phyloP scores from a whole-genome alignment of 2,888 invertebrate species.

The Phengaris arion region DNA sequence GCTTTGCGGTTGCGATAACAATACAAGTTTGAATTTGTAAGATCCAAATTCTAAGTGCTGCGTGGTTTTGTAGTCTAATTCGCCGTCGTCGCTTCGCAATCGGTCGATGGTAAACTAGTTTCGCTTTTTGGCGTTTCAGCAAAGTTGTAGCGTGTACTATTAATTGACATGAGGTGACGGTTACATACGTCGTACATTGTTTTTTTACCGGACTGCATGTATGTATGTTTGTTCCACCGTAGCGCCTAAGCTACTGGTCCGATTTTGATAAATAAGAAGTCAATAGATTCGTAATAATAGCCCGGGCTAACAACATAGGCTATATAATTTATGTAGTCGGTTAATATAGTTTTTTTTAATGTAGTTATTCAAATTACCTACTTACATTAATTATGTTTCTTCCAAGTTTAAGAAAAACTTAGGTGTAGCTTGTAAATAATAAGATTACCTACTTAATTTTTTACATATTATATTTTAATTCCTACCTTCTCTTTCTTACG shows the following conservation, averaged over 20 bases:
- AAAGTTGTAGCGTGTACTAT: background rate
- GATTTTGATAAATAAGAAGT: too few species aligned
- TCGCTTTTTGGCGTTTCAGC: background rate
- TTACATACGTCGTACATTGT: background rate
- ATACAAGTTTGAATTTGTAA: slow-evolving; percentile 42
- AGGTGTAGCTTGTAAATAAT: background rate
- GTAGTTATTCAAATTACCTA: too few species aligned
- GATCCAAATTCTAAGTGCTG: slow-evolving; percentile 36
- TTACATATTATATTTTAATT: background rate
- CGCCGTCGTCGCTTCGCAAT: slow-evolving; percentile 4
- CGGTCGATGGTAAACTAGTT: background rate
- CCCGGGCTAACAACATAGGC: too few species aligned
- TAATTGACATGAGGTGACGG: background rate
- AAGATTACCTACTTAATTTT: background rate
- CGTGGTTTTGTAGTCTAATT: slow-evolving; percentile 24
- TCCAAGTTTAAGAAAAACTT: too few species aligned
- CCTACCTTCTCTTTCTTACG: background rate
- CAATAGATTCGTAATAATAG: too few species aligned
- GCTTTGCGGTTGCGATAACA: slow-evolving; percentile 49
- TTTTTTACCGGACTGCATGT: background rate
- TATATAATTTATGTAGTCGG: too few species aligned
- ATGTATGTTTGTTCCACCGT: too few species aligned
- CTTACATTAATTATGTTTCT: too few species aligned
- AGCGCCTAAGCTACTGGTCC: too few species aligned
- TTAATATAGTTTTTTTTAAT: too few species aligned